phyloP scores from a whole-genome alignment of 1,140 invertebrate species.

The Rhynchophorus ferrugineus region DNA sequence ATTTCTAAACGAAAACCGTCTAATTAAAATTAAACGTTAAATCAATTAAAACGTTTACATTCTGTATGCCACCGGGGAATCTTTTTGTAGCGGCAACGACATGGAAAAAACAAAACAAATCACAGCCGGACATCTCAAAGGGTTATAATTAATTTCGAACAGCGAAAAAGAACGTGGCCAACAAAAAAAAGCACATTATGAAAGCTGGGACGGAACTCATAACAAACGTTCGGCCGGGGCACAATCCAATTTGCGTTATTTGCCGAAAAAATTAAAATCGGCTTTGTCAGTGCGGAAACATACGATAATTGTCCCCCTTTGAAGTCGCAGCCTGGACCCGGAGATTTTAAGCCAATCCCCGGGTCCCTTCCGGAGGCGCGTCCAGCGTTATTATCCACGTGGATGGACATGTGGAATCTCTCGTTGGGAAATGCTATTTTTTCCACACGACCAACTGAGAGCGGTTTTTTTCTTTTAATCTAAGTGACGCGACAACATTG shows the following conservation, averaged over 20 bases:
- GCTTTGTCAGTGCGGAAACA: constrained; percentile 9
- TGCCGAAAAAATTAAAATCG: constrained; percentile 7
- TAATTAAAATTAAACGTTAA: too few relatives aligned
- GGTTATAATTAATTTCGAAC: not conserved
- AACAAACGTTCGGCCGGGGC: not conserved
- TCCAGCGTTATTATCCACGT: not conserved
- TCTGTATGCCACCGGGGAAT: too few relatives aligned
- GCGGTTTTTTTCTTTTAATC: too few relatives aligned
- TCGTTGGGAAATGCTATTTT: too few relatives aligned
- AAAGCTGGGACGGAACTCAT: constrained; percentile 1
- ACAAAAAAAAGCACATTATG: not conserved
- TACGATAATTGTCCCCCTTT: constrained; percentile 17
- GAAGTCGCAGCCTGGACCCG: not conserved
- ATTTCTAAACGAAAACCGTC: too few relatives aligned
- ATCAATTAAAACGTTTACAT: too few relatives aligned
- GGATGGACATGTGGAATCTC: not conserved
- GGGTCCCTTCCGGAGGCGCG: not conserved
- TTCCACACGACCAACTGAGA: too few relatives aligned
- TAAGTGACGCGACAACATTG: too few relatives aligned
- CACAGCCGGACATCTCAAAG: not conserved
- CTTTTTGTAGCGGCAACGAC: too few relatives aligned
- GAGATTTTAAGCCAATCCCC: not conserved
- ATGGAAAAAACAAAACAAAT: too few relatives aligned
- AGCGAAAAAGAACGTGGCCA: too few relatives aligned
- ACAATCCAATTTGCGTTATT: constrained; percentile 10